Conservation (phyloP, 2,113 vertebrate genomes). For the Microtus oregoni region DNA sequence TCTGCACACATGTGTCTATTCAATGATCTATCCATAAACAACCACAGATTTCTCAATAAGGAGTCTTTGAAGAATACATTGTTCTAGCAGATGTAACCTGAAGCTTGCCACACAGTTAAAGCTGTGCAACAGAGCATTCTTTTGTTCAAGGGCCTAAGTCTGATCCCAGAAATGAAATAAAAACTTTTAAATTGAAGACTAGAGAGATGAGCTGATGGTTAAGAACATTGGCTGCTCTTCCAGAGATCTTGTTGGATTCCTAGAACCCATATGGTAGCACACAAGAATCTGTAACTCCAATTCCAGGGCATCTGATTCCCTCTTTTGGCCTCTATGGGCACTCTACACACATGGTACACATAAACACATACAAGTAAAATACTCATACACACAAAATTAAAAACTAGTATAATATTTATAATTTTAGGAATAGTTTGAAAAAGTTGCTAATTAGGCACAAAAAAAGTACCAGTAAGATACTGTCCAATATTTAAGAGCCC, state of each 20-base stretch:
- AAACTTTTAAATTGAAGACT: not conserved
- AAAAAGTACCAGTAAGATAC: not conserved
- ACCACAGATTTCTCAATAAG: not conserved
- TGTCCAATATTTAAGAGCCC: not conserved
- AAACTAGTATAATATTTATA: not conserved
- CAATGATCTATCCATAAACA: not conserved
- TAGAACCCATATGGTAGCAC: not conserved
- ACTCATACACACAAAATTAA: not conserved
- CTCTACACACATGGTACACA: not conserved
- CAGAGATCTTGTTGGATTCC: not conserved
- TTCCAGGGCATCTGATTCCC: not conserved
- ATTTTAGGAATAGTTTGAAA: not conserved
- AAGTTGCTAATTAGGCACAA: not conserved
- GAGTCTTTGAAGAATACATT: constrained; percentile 16
- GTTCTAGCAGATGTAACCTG: not conserved
- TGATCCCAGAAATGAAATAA: not conserved
- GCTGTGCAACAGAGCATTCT: not conserved
- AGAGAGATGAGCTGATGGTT: not conserved
- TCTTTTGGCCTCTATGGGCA: not conserved
- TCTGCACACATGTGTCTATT: not conserved
- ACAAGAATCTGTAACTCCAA: not conserved
- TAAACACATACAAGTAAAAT: not conserved
- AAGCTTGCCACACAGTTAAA: not conserved
- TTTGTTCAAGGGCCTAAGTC: too few relatives aligned
- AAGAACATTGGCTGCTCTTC: not conserved